These are phyloP conservation scores for Aphelenchoides avenae DNA, from an alignment of 1,140 invertebrate genomes.

Conservation along the genomic window DNA sequence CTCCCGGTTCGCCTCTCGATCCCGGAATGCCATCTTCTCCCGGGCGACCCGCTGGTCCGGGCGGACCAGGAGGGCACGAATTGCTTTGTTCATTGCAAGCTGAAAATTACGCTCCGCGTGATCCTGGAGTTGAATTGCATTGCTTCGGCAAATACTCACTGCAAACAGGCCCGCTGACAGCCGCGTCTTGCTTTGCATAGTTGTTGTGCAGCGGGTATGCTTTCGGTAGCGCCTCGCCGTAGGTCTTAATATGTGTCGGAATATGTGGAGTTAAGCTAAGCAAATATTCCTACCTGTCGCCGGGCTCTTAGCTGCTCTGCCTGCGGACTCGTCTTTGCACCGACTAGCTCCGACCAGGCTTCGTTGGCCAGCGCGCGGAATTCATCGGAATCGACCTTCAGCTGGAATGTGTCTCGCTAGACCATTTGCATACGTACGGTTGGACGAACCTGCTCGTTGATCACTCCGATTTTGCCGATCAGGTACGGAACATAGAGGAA, in stretches of 20 bases:
- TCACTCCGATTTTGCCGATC: slow-evolving; percentile 47
- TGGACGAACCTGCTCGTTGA: slow-evolving; percentile 47
- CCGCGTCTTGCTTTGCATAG: slow-evolving; percentile 49
- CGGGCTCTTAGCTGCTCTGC: slow-evolving; percentile 2
- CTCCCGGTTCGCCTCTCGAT: slow-evolving; percentile 38
- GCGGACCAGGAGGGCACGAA: slow-evolving; percentile 47
- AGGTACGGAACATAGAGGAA: slow-evolving; percentile 49
- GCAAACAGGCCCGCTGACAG: slow-evolving; percentile 44
- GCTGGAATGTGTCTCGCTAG: slow-evolving; percentile 30
- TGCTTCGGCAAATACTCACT: slow-evolving; percentile 16
- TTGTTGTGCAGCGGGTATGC: slow-evolving; percentile 52
- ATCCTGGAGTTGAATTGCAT: background rate
- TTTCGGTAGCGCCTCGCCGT: slow-evolving; percentile 41
- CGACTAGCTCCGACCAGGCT: slow-evolving; percentile 48
- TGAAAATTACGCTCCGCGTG: slow-evolving; percentile 19
- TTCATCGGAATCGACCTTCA: slow-evolving; percentile 51
- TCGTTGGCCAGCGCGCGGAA: slow-evolving; percentile 49
- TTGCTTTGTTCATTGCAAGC: slow-evolving; percentile 52
- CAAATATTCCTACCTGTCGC: slow-evolving; percentile 26
- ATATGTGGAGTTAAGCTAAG: no score
- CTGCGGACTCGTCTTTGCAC: slow-evolving; percentile 12
- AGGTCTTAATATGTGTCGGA: slow-evolving; percentile 28
- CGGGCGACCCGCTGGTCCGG: slow-evolving; percentile 49
- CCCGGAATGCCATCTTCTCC: slow-evolving; percentile 44
- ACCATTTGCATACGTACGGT: no score